Percentiles rank a stretch among this genome's conserved stretches.
Evolutionary conservation across 1,140 invertebrate species (phyloP).

Genomic region (Lethocerus indicus): DNA sequence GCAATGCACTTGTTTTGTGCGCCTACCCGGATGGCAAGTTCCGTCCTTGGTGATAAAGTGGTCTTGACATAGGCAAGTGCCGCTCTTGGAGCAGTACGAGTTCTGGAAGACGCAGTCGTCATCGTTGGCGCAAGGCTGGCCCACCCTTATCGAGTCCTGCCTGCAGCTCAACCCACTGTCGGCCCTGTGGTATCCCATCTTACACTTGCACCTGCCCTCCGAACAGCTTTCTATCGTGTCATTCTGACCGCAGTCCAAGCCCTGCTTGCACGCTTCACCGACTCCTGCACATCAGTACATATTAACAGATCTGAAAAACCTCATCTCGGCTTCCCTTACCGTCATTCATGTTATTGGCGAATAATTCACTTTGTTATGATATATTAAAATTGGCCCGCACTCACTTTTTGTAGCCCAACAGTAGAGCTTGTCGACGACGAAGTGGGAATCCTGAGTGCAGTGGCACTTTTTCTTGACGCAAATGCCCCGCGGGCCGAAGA

Average conservation of each 20-base stretch:
- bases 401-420: constrained; percentile 20
- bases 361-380: constrained; percentile 12
- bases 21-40: constrained; percentile 4
- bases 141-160: constrained; percentile 13
- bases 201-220: constrained; percentile 1
- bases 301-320: background rate
- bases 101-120: constrained; percentile 13
- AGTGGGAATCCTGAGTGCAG: constrained; percentile 19
- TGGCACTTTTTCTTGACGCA: constrained; percentile 17
- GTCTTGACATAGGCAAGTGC: constrained; percentile 15
- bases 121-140: constrained; percentile 14
- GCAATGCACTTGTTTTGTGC: background rate
- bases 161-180: constrained; percentile 1
- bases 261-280: background rate
- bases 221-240: background rate
- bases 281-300: background rate
- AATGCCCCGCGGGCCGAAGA: constrained; percentile 19
- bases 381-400: constrained; percentile 12
- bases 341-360: background rate
- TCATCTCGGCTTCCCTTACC: background rate
- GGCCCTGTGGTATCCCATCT: background rate
- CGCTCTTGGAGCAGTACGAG: constrained; percentile 9
- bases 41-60: constrained; percentile 6
- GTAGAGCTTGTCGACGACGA: constrained; percentile 16
- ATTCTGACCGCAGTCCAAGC: constrained; percentile 3